Evolutionary conservation across 2,113 vertebrate species (phyloP), one percentile per base, ranked within the genome.

Genomic region (Tenebrosternarchus preto): DNA sequence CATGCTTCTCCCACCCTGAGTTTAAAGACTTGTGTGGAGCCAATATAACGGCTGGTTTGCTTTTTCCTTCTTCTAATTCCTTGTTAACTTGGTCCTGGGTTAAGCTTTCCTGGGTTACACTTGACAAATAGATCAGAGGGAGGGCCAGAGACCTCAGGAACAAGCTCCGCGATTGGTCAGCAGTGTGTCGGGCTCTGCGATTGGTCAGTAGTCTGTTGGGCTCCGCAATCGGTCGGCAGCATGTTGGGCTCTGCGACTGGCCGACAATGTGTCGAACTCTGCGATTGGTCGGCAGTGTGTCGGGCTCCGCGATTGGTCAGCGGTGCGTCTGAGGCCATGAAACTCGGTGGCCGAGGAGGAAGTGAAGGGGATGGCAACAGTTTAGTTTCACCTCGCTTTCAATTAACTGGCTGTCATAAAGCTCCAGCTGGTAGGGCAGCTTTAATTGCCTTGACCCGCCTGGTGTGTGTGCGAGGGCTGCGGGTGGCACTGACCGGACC

Each of bases 401-500:
- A 84, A 82, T 86, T 80, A 78, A 73, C 43, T 39, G 56, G 5
- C 27, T 67, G 75, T 78, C 70, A 71, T 27, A 68, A 59, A 15
- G 12, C 43, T 24, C 25, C 71, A 55, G 46, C 68, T 70, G 75
- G 59, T 56, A 53, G 73, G 15, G 39, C 29, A 36, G 17, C 1
- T 77, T 72, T 78, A 84, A 82, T 80, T 80, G 80, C 63, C 22
- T 56, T 76, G 80, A 80, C 74, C 73, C 24, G 8, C 20, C 12
- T 59, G 61, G 27, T 27, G 60, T 56, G 6, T 5, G 39, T 2
- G 39, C 11, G 4, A 12, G 43, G 43, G 43, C 11, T 12, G 55
- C 29, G n/a, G 20, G 50, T 57, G 33, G 15, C 19, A 43, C 39
- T 64, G 63, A 80, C 5, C 53, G 39, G 59, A 73, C 17, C 79